Base-by-base conservation (phyloP, 2,888 invertebrate species). In the Ophion costatus region DNA sequence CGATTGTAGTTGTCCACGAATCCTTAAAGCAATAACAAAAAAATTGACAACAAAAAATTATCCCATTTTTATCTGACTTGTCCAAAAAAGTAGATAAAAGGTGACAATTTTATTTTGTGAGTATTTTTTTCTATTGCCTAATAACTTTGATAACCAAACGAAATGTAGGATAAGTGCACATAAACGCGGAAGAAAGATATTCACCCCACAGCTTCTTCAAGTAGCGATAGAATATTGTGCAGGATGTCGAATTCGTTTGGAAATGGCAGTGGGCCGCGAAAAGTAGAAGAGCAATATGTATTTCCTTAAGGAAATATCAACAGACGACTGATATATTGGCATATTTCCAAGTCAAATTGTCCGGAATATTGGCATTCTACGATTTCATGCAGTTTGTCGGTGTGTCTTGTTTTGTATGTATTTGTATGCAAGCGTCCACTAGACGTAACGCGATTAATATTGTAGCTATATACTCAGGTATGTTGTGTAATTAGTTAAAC, bases 381-480 rank as follows among this genome's bases (percentile, higher is more conserved):
- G 22, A 20, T 63, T 70, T 45, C 45, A 45, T 45, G 14, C 14
- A 45, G 71, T 38, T 79, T 67, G 75, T 29, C 74, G 73, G 66
- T 69, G 33, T 63, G 71, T 80, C 82, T 57, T 59, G 17, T 81
- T 75, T 74, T 79, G 63, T 85, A 82, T 75, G 80, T 83, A 83
- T 82, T 57, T 73, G 85, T 56, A 76, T 78, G 86, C 82, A 77
- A 7, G 9, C 81, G 74, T 85, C 70, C 77, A 73, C 61, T 66
- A 84, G 73, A 79, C 70, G 63, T 51, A 79, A 73, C 24, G 74
- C 84, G 78, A 80, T 80, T 84, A 83, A 83, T 82, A 79, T 78
- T 87, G 87, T 87, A 88, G 86, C 79, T 85, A 84, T 88, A 74
- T 79, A 82, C 80, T 85, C 83, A 71, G 63, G 76, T 71, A 87